Evolutionary conservation across 2,888 invertebrate species (phyloP), one percentile per base, ranked within the genome.

Genomic region (Biston stratarius): DNA sequence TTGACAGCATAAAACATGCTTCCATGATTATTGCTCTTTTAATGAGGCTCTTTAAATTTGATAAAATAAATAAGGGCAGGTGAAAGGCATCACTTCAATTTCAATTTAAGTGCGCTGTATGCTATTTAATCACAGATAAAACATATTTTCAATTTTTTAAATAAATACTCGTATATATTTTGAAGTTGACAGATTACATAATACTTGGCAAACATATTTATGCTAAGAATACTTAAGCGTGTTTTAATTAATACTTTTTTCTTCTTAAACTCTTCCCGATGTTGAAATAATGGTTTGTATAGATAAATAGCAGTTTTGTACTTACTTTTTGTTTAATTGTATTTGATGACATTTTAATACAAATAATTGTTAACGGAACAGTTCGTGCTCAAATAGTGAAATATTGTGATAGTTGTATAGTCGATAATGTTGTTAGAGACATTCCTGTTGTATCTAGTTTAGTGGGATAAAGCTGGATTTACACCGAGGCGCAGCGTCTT

Each of bases 331-430:
- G 49, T 55, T 11, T 24, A 24, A 47, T 45, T 24, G 24, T 24
- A 3, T 61, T 51, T 60, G 11, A 9, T 34, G n/a, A 49, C 48
- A 38, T 57, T 51, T 59, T 38, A 24, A n/a, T 24, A 48, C 40
- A 65, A 40, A 70, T 64, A 62, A 61, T 71, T 53, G 62, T 64
- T 61, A 67, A 10, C 44, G 64, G 67, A 60, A 69, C 60, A 67
- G 74, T 76, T 72, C 33, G 69, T 77, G 82, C 82, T 82, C 82
- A 82, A 82, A 75, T 75, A 76, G 71, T 74, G 63, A 75, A 76
- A 77, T 76, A 61, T 52, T 77, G 82, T 80, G 77, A 81, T 82
- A 81, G 78, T 38, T 61, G 55, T 64, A 14, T 70, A 74, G 70
- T 70, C 62, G 65, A 67, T 75, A 73, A 67, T 61, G 56, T 77